Base-by-base conservation (phyloP, 1,140 invertebrate genomes). In the Pinna nobilis region DNA sequence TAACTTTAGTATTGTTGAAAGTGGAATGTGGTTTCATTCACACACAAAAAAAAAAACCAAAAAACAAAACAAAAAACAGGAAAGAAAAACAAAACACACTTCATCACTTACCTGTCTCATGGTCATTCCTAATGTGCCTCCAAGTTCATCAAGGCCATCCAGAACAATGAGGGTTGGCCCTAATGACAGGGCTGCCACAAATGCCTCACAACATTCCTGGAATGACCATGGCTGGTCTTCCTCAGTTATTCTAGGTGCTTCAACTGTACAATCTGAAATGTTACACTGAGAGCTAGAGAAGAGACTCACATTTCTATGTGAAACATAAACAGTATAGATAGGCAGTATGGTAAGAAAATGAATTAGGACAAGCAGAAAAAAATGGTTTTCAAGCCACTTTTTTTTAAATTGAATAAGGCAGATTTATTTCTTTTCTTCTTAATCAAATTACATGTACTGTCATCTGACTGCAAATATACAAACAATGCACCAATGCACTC, bases 91-190 rank as follows among this genome's bases (percentile, higher is more conserved):
- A 0, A 28, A 30, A 23, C 20, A 51, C 20, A 25, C n/a, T 13
- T 57, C 1, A 2, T 39, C 15, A 2, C 23, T 47, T 35, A 75
- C 73, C 66, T 75, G 66, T 75, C 73, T 69, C 30, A 59, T 70
- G 18, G 73, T 75, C 20, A 79, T 71, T 6, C 78, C 81, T 3
- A 72, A 50, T 49, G 82, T 64, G n/a, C 64, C 70, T n/a, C 70
- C 76, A 20, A 88, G 69, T 55, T 87, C 83, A 80, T 88, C 84
- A 0, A 87, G 47, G 6, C 86, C 87, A 77, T 88, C 87, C 20
- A 88, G 28, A 1, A 88, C 61, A 35, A 88, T 63, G 7, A 88
- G 80, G 79, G 81, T 86, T 7, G 86, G 87, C n/a, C 84, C 83
- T 4, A 86, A 76, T 5, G 75, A 70, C 0, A 84, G 33, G 13